Percentiles rank a stretch among this genome's conserved stretches.
Evolutionary conservation across 2,888 invertebrate genomes (phyloP).

Genomic region (Gasteruption jaculator): DNA sequence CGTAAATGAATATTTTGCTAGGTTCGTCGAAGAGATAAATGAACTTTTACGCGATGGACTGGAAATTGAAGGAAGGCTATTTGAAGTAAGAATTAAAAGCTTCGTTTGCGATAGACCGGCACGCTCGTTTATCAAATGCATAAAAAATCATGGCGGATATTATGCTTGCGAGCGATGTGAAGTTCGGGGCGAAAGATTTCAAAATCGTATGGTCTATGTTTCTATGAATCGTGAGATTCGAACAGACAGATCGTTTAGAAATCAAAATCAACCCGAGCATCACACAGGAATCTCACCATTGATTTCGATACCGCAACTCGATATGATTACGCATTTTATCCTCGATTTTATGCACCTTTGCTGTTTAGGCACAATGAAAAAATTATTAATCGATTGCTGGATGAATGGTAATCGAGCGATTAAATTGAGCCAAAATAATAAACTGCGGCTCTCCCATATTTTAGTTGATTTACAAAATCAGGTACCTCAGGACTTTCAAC

Average conservation of each 20-base stretch:
- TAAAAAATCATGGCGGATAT: slow-evolving; percentile 22
- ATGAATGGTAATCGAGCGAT: no score
- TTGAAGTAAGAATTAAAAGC: slow-evolving; percentile 18
- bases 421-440: no score
- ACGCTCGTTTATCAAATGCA: slow-evolving; percentile 22
- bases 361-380: slow-evolving; percentile 12
- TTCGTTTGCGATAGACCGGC: slow-evolving; percentile 24
- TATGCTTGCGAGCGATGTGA: slow-evolving; percentile 23
- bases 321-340: slow-evolving; percentile 15
- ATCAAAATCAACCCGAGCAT: slow-evolving; percentile 13
- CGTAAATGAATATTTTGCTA: slow-evolving; percentile 14
- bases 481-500: slow-evolving; percentile 20
- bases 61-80: slow-evolving; percentile 13
- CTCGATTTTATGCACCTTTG: slow-evolving; percentile 18
- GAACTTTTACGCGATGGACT: slow-evolving; percentile 16
- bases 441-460: no score
- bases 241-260: slow-evolving; percentile 16
- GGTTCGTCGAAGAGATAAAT: slow-evolving; percentile 23
- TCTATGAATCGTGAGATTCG: slow-evolving; percentile 1
- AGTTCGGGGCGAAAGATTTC: slow-evolving; percentile 17
- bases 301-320: slow-evolving; percentile 1
- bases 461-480: no score
- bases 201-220: slow-evolving; percentile 14
- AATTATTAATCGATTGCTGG: slow-evolving; percentile 9
- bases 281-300: slow-evolving; percentile 18